Conservation (phyloP, 2,797 vertebrate species). For the Sebastes steindachneri region DNA sequence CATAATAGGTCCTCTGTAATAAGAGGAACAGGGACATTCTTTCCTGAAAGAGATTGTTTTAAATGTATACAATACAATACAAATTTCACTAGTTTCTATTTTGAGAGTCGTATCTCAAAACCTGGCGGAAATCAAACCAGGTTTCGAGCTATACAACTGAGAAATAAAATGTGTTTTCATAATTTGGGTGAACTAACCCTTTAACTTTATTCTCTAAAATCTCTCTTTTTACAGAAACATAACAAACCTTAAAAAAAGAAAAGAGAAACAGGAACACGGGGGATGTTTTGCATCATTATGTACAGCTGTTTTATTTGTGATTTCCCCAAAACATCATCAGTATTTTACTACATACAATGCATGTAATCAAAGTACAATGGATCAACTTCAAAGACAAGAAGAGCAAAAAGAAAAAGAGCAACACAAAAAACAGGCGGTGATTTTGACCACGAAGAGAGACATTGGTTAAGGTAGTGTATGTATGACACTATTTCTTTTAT, state of each 20-base stretch:
- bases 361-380: conserved; percentile 80
- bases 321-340: conserved; percentile 78
- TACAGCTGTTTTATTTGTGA: conserved; percentile 86
- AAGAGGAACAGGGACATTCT: too few relatives aligned
- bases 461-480: conserved; percentile 63
- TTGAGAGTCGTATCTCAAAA: too few relatives aligned
- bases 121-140: too few relatives aligned
- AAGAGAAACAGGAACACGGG: not conserved
- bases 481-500: conserved; percentile 61
- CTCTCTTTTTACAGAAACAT: not conserved
- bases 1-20: too few relatives aligned
- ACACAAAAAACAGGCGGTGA: conserved; percentile 60
- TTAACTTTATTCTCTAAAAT: too few relatives aligned
- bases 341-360: conserved; percentile 83
- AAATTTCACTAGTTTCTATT: not conserved
- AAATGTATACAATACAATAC: not conserved
- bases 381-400: conserved; percentile 74
- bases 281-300: conserved; percentile 76
- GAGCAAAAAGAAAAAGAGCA: conserved; percentile 55
- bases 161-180: too few relatives aligned
- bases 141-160: too few relatives aligned
- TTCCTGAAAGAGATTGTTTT: not conserved
- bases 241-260: not conserved
- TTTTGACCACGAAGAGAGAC: conserved; percentile 61
- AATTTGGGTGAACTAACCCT: not conserved